phyloP scores from a whole-genome alignment of 2,888 invertebrate species.

The Plemyria rubiginata region DNA sequence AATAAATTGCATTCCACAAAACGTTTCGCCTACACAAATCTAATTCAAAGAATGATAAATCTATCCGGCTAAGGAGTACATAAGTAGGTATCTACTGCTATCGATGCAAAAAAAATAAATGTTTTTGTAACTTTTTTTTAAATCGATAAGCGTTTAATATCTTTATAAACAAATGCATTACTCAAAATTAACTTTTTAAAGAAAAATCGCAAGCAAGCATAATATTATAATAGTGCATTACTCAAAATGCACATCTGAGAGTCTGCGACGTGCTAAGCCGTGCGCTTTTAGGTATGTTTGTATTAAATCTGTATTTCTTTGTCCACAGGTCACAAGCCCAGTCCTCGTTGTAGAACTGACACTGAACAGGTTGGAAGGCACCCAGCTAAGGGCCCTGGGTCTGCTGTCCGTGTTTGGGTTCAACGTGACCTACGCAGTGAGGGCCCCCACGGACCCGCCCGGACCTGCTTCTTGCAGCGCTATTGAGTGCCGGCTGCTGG shows the following conservation, averaged over 20 bases:
- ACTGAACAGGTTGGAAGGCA: constrained; percentile 89
- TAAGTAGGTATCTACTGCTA: not conserved
- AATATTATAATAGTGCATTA: too few relatives aligned
- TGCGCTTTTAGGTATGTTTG: too few relatives aligned
- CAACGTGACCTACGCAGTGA: constrained; percentile 95
- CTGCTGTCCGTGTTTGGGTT: constrained; percentile 95
- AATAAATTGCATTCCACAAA: constrained; percentile 3
- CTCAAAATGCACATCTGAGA: too few relatives aligned
- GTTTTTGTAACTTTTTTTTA: too few relatives aligned
- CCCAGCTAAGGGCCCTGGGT: constrained; percentile 92
- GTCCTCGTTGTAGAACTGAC: constrained; percentile 92
- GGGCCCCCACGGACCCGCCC: constrained; percentile 73
- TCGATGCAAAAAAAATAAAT: not conserved
- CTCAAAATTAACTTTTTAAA: too few relatives aligned
- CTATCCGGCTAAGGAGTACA: not conserved
- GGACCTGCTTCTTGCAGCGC: constrained; percentile 89
- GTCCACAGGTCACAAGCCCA: constrained; percentile 85
- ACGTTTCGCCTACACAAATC: not conserved
- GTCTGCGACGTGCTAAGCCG: too few relatives aligned
- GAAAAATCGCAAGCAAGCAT: too few relatives aligned
- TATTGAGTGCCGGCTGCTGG: constrained; percentile 92
- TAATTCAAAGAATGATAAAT: not conserved
- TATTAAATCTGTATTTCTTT: constrained; percentile 11
- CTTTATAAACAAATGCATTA: too few relatives aligned
- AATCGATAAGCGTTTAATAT: too few relatives aligned